These are phyloP conservation scores for Neodiprion virginianus DNA, from an alignment of 1,140 invertebrate genomes.

Conservation along the genomic window DNA sequence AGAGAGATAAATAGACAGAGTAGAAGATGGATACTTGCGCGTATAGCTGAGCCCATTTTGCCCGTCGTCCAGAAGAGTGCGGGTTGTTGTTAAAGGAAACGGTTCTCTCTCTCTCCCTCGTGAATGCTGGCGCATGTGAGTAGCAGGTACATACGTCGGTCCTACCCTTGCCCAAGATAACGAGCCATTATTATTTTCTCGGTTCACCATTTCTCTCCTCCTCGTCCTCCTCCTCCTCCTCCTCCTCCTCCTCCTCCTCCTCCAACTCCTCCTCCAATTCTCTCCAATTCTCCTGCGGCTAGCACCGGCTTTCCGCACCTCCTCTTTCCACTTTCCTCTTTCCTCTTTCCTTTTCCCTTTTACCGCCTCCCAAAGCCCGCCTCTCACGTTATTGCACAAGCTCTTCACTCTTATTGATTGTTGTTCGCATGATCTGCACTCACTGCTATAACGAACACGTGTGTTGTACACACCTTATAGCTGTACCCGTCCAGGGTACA, in stretches of 20 bases:
- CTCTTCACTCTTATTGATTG: background rate
- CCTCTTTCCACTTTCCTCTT: no score
- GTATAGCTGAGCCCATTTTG: no score
- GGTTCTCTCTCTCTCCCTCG: background rate
- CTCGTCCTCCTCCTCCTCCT: background rate
- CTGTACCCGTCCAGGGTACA: no score
- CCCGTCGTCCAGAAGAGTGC: background rate
- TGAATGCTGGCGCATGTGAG: background rate
- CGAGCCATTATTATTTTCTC: conserved; percentile 4
- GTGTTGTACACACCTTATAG: no score
- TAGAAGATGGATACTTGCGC: no score
- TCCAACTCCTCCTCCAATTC: background rate
- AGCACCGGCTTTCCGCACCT: background rate
- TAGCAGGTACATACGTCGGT: background rate
- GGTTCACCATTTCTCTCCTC: background rate
- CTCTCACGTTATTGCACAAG: no score
- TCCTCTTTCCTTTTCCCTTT: no score
- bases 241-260: background rate
- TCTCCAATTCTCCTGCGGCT: background rate
- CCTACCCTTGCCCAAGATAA: conserved; percentile 7
- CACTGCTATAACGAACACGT: no score
- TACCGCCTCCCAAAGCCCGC: no score
- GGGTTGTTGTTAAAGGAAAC: background rate
- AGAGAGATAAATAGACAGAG: no score
- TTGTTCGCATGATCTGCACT: background rate